A percentile compares a stretch with the other conserved stretches of the same genome.
Evolutionary conservation across 37 sponge, comb jelly and placozoan species (phyloP).

Genomic region (Hexactinellida sp.): DNA sequence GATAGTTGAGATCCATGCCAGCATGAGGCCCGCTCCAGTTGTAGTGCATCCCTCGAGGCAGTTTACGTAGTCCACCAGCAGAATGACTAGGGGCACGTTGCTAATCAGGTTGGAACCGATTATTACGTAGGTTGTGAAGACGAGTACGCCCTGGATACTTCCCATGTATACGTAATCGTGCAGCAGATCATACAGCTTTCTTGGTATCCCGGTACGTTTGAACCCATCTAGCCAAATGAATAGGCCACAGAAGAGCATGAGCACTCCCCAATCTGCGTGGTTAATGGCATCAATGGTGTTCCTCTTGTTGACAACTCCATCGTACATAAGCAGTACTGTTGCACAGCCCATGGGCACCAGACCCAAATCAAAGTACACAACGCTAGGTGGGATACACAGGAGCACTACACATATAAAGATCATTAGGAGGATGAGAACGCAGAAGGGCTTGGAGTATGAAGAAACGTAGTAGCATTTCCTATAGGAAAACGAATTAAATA

Average conservation of each 20-base stretch:
- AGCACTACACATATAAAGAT: constrained; percentile 42
- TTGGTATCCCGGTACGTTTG: constrained; percentile 32
- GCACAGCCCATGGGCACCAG: constrained; percentile 35
- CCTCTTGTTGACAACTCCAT: constrained; percentile 30
- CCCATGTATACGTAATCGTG: constrained; percentile 19
- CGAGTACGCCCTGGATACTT: constrained; percentile 23
- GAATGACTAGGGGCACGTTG: constrained; percentile 35
- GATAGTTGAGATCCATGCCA: constrained; percentile 70
- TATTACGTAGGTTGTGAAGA: constrained; percentile 33
- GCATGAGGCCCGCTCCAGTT: constrained; percentile 37
- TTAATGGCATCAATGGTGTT: constrained; percentile 31
- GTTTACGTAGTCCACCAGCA: constrained; percentile 24
- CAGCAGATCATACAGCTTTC: constrained; percentile 19
- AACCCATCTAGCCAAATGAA: constrained; percentile 41
- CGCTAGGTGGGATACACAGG: constrained; percentile 13
- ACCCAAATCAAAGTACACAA: constrained; percentile 29
- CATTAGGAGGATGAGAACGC: constrained; percentile 26
- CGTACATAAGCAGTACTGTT: constrained; percentile 31
- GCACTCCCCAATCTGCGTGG: constrained; percentile 32
- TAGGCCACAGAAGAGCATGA: constrained; percentile 37
- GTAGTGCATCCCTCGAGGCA: constrained; percentile 15
- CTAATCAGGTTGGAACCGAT: constrained; percentile 33
- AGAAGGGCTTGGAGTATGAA: constrained; percentile 4
- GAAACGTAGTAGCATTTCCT: constrained; percentile 15
- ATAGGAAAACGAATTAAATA: neutral